phyloP scores from a whole-genome alignment of 2,888 invertebrate species.

The Caenorhabditis panamensis region DNA sequence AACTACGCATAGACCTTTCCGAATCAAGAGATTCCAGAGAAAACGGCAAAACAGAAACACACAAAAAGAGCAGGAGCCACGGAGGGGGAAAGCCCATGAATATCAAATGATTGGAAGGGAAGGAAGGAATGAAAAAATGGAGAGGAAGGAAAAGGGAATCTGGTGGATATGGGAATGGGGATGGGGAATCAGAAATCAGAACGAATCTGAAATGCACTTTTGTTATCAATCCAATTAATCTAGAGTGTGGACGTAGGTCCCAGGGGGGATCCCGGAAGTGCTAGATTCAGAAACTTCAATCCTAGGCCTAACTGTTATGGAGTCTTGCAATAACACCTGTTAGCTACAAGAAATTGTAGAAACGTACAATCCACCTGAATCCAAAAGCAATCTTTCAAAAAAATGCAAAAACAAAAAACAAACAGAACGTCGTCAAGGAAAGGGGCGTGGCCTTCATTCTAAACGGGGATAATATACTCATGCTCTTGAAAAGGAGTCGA shows the following conservation, averaged over 20 bases:
- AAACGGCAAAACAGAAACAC: not conserved
- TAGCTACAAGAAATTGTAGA: too few relatives aligned
- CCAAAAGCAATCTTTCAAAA: not conserved
- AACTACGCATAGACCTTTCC: not conserved
- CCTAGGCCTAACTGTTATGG: too few relatives aligned
- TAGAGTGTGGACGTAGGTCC: not conserved
- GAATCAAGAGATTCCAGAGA: not conserved
- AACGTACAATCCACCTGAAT: too few relatives aligned
- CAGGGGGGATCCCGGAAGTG: not conserved
- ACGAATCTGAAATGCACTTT: not conserved
- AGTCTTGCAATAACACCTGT: too few relatives aligned
- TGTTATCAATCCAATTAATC: slow-evolving; percentile 34
- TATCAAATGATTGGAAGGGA: slow-evolving; percentile 40
- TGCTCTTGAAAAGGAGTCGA: slow-evolving; percentile 41
- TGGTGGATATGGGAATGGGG: not conserved
- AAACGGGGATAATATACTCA: slow-evolving; percentile 47
- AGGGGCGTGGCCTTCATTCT: slow-evolving; percentile 3
- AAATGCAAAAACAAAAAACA: slow-evolving; percentile 7
- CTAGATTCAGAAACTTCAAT: not conserved
- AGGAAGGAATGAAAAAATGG: not conserved
- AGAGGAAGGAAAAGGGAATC: not conserved
- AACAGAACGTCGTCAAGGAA: slow-evolving; percentile 10
- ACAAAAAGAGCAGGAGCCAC: not conserved
- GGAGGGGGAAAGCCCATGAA: slow-evolving; percentile 15
- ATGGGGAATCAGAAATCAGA: not conserved